Conservation (phyloP, 1,140 invertebrate species). For the Drosophila jambulina region DNA sequence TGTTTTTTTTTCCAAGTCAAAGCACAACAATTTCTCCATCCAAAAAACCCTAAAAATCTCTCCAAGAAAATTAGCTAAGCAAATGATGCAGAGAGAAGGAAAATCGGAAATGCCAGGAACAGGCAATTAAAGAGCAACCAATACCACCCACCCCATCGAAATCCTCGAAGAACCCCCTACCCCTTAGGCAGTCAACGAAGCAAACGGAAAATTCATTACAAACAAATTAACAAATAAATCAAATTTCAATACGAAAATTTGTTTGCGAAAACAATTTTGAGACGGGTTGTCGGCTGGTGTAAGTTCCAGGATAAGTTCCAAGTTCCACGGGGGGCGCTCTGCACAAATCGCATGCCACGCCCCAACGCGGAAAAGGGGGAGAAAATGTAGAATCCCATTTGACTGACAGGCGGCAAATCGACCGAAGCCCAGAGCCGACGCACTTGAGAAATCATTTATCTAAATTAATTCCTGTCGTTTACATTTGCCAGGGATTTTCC, state of each 20-base stretch:
- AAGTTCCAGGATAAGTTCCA: constrained; percentile 8
- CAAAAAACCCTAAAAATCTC: constrained; percentile 17
- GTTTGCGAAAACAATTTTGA: constrained; percentile 83
- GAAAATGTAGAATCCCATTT: constrained; percentile 37
- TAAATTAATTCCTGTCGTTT: constrained; percentile 86
- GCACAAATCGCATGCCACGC: constrained; percentile 69
- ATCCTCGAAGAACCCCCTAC: not conserved
- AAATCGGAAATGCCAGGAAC: constrained; percentile 72
- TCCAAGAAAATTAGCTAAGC: constrained; percentile 69
- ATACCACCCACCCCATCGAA: constrained; percentile 3
- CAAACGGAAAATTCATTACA: constrained; percentile 85
- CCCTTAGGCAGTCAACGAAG: constrained; percentile 55
- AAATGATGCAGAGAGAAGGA: constrained; percentile 70
- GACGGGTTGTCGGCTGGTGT: constrained; percentile 43
- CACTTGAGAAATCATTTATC: constrained; percentile 85
- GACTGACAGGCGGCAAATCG: constrained; percentile 81
- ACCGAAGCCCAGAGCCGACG: constrained; percentile 49
- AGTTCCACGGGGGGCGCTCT: not conserved
- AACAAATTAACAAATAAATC: constrained; percentile 85
- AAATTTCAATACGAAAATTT: constrained; percentile 85
- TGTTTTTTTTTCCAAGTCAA: constrained; percentile 58
- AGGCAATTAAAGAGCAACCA: constrained; percentile 67
- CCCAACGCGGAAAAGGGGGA: constrained; percentile 44
- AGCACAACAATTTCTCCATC: constrained; percentile 52
- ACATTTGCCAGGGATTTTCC: constrained; percentile 72